phyloP scores from a whole-genome alignment of 2,113 vertebrate genomes.

The Gyps fulvus region DNA sequence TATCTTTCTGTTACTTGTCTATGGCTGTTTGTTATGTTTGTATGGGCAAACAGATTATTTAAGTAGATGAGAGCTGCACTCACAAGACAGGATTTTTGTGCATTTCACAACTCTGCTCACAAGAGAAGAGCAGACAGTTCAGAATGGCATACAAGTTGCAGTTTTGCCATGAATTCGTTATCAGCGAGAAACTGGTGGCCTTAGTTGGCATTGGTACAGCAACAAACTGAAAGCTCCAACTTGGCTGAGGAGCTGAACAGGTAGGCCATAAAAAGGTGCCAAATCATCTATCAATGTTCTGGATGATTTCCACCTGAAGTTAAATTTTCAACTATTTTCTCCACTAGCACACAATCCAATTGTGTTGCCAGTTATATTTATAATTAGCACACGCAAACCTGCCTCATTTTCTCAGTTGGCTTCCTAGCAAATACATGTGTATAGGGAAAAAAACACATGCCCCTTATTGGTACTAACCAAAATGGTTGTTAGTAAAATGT shows the following conservation, averaged over 20 bases:
- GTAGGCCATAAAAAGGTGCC: background rate
- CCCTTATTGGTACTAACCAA: background rate
- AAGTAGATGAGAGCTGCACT: background rate
- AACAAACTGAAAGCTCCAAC: background rate
- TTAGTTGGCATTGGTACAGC: background rate
- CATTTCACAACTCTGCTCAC: background rate
- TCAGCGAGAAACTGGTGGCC: background rate
- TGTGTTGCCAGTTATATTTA: background rate
- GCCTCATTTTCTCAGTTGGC: background rate
- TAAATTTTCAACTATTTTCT: background rate
- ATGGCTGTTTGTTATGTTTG: background rate
- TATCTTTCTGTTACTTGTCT: background rate
- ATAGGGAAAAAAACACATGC: background rate
- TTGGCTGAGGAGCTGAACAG: background rate
- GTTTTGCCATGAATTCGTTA: background rate
- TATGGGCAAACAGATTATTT: background rate
- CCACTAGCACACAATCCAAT: background rate
- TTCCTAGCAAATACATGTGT: background rate
- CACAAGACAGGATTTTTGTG: background rate
- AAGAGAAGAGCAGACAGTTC: background rate
- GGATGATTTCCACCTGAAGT: background rate
- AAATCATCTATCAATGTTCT: background rate
- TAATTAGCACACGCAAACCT: background rate
- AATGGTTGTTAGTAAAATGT: background rate
- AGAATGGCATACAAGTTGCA: background rate